These are phyloP conservation scores for Grammomys dolichurus DNA, from an alignment of 2,113 vertebrate genomes.

Conservation along the genomic window DNA sequence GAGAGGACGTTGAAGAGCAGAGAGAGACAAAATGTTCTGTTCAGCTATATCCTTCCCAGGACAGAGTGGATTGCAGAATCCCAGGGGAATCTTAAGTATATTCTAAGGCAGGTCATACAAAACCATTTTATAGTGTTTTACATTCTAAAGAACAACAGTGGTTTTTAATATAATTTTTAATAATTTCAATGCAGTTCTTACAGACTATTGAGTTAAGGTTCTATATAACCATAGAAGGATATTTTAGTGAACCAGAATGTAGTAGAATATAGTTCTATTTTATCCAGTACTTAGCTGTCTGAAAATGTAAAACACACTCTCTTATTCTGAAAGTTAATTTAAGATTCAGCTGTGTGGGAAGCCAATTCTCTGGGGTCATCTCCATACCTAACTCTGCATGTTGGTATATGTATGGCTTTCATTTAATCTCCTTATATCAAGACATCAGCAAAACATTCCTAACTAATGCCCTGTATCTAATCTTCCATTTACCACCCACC, in stretches of 20 bases:
- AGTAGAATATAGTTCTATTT: slow-evolving; percentile 16
- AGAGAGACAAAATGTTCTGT: background rate
- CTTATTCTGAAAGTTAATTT: slow-evolving; percentile 44
- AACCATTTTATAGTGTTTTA: background rate
- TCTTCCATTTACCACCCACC: background rate
- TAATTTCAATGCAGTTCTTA: slow-evolving; percentile 2
- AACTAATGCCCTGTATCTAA: slow-evolving; percentile 26
- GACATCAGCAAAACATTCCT: background rate
- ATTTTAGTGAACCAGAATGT: slow-evolving; percentile 13
- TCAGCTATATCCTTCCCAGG: background rate
- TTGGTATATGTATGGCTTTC: background rate
- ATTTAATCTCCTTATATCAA: slow-evolving; percentile 24
- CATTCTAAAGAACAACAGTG: background rate
- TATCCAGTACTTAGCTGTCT: slow-evolving; percentile 1
- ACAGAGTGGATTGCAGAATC: background rate
- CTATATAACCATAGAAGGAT: background rate
- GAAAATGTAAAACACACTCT: slow-evolving; percentile 53
- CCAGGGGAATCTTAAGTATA: background rate
- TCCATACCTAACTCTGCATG: background rate
- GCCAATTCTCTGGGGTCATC: background rate
- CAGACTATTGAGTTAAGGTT: slow-evolving; percentile 19
- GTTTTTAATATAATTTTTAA: slow-evolving; percentile 53
- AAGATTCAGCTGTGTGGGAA: slow-evolving; percentile 24
- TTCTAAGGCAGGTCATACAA: slow-evolving; percentile 39
- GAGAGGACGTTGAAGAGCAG: background rate